phyloP scores from a whole-genome alignment of 2,888 invertebrate species.

The Drosophila imparisetae region DNA sequence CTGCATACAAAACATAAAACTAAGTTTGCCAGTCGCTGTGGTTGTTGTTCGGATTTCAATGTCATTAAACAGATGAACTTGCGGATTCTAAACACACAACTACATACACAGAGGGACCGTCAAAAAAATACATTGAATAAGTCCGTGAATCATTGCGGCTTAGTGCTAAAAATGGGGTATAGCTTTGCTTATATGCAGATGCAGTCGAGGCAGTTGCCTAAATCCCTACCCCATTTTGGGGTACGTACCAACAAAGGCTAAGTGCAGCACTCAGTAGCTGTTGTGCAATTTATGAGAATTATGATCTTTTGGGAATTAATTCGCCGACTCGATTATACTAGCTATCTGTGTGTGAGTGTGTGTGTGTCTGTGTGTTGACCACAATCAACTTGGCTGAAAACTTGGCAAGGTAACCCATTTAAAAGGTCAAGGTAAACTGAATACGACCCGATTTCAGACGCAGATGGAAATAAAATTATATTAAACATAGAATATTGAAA shows the following conservation, averaged over 20 bases:
- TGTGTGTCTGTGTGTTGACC: slow-evolving; percentile 23
- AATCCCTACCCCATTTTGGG: background rate
- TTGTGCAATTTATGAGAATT: slow-evolving; percentile 61
- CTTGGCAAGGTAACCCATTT: slow-evolving; percentile 32
- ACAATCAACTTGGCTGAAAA: slow-evolving; percentile 18
- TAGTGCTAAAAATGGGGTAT: slow-evolving; percentile 6
- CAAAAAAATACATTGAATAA: slow-evolving; percentile 48
- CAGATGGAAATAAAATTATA: slow-evolving; percentile 8
- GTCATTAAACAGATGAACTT: slow-evolving; percentile 13
- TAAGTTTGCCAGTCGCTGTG: background rate
- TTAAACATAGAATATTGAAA: background rate
- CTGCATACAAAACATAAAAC: background rate
- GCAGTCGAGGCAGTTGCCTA: slow-evolving; percentile 15
- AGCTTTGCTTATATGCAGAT: background rate
- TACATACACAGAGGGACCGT: slow-evolving; percentile 19
- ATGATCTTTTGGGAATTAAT: slow-evolving; percentile 57
- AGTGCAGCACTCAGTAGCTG: slow-evolving; percentile 33
- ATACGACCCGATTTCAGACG: slow-evolving; percentile 11
- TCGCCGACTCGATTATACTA: slow-evolving; percentile 14
- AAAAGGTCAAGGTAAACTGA: slow-evolving; percentile 52
- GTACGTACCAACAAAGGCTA: slow-evolving; percentile 13
- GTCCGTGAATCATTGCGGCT: slow-evolving; percentile 50
- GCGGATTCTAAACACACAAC: background rate
- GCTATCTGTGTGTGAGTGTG: slow-evolving; percentile 4
- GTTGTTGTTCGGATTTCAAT: slow-evolving; percentile 1